A percentile compares a stretch with the other conserved stretches of the same genome.
Conservation (phyloP, 2,888 invertebrate species). For the Brachypalpus laphriformis region DNA sequence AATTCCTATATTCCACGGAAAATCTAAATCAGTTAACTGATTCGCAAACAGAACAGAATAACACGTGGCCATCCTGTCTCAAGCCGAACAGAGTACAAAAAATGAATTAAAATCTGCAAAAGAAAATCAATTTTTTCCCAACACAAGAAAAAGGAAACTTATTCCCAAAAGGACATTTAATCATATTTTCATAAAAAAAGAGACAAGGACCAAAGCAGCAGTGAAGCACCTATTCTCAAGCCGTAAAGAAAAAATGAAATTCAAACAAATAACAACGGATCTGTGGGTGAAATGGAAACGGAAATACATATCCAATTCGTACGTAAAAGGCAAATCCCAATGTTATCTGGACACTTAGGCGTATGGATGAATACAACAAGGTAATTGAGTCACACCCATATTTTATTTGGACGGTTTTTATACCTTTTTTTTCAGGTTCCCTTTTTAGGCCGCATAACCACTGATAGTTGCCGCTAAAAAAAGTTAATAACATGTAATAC, state of each 20-base stretch:
- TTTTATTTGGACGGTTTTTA: constrained; percentile 36
- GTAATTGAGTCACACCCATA: constrained; percentile 13
- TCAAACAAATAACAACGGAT: constrained; percentile 36
- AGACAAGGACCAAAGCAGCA: neutral
- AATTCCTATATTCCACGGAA: constrained; percentile 11
- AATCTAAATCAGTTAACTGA: constrained; percentile 42
- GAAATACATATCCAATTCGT: constrained; percentile 42
- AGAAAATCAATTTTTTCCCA: constrained; percentile 34
- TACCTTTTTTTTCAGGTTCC: neutral
- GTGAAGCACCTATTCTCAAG: constrained; percentile 2
- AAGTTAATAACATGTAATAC: neutral
- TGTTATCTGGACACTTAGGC: constrained; percentile 65
- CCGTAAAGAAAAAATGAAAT: neutral
- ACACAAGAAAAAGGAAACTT: constrained; percentile 12
- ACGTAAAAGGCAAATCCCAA: constrained; percentile 58
- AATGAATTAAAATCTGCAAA: constrained; percentile 27
- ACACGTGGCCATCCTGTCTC: constrained; percentile 46
- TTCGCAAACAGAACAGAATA: constrained; percentile 1
- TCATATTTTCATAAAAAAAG: constrained; percentile 53
- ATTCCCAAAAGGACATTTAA: constrained; percentile 63
- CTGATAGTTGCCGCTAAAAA: constrained; percentile 44
- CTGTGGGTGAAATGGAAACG: constrained; percentile 39
- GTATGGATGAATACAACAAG: constrained; percentile 57
- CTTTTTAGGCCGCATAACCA: constrained; percentile 21
- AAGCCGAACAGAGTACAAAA: constrained; percentile 1